Evolutionary conservation across 2,888 invertebrate species (phyloP), one percentile per base, ranked within the genome.

Genomic region (Zeuzera pyrina): DNA sequence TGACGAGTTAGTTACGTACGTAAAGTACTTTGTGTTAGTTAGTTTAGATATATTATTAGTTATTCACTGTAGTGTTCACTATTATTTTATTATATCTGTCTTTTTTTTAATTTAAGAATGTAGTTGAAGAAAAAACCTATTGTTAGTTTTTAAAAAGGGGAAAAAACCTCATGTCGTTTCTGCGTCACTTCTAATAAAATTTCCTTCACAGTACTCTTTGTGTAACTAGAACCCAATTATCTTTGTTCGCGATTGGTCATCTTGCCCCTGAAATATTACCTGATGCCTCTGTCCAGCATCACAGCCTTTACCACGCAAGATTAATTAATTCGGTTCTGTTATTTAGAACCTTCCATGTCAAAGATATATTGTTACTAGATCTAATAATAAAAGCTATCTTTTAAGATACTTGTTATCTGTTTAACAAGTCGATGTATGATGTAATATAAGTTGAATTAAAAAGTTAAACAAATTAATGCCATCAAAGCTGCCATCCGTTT

Each of bases 251-350:
- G 36, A 47, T 52, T 67, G 71, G 68, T 64, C 71, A 74, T 70
- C 71, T 66, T 68, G 55, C 45, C 45, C 38, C 50, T 71, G 70
- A 65, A 68, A 68, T 63, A 57, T 56, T 60, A 71, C 52, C 61
- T 50, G 49, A 49, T 52, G 42, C 55, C 57, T 47, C 38, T 50
- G 52, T 53, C 52, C 48, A 47, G 50, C 54, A 52, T 52, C 54
- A 48, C 47, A 45, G 42, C 39, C 54, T 41, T 45, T 37, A 36
- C 38, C 33, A 35, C 42, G 40, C 44, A 41, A 40, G 45, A 63
- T 66, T 74, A 76, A 76, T 76, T 74, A 74, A 61, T 60, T 55
- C 62, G 59, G 59, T n/a, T n/a, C n/a, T n/a, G 62, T 63, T 66
- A 61, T 61, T 58, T 57, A 56, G 64, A 60, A 6, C 7, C 65